A percentile compares a stretch with the other conserved stretches of the same genome.
These are phyloP conservation scores for Penelope pileata DNA, from an alignment of 2,113 vertebrate genomes.

Conservation along the genomic window DNA sequence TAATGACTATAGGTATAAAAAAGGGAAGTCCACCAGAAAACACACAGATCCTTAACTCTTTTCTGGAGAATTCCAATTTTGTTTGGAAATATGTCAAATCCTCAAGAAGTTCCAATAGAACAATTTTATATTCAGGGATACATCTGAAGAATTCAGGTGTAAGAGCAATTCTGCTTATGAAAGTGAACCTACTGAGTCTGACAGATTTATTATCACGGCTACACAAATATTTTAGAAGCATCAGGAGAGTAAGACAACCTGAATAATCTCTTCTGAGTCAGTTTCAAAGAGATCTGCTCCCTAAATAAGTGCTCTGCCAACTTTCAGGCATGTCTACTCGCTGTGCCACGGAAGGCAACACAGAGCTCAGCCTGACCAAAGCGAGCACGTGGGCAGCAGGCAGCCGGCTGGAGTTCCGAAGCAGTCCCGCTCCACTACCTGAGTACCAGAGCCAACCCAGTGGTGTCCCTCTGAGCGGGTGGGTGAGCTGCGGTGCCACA, in stretches of 20 bases:
- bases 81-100: not conserved
- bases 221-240: not conserved
- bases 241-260: not conserved
- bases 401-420: not conserved
- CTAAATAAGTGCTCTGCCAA: not conserved
- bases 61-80: not conserved
- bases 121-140: not conserved
- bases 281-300: not conserved
- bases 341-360: not conserved
- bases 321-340: not conserved
- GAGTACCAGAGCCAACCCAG: not conserved
- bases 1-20: not conserved
- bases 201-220: not conserved
- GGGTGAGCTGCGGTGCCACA: rapidly evolving
- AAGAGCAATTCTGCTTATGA: not conserved
- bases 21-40: not conserved
- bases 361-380: not conserved
- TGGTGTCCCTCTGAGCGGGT: not conserved
- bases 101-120: not conserved
- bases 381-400: not conserved
- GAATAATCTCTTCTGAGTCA: not conserved
- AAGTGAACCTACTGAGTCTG: not conserved
- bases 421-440: not conserved
- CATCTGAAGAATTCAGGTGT: not conserved
- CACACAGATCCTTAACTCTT: not conserved